phyloP scores from a whole-genome alignment of 2,797 vertebrate species.

The Phaenicophaeus curvirostris region DNA sequence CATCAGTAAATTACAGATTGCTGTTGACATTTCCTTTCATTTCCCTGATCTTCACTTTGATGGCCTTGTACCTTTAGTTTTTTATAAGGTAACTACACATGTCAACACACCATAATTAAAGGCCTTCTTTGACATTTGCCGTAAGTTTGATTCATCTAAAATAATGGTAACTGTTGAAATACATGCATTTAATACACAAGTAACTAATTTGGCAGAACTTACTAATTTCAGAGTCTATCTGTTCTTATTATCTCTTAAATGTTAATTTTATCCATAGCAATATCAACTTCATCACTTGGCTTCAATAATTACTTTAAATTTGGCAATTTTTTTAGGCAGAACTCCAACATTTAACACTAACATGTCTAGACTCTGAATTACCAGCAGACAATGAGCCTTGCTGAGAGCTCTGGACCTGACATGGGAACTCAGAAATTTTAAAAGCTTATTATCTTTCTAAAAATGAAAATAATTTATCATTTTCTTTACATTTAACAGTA shows the following conservation, averaged over 20 bases:
- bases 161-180: background rate
- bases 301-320: conserved; percentile 3
- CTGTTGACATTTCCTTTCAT: background rate
- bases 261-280: background rate
- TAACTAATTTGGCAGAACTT: background rate
- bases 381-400: background rate
- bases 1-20: background rate
- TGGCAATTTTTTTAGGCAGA: background rate
- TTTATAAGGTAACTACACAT: background rate
- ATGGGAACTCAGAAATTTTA: background rate
- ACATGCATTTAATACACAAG: background rate
- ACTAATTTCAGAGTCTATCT: background rate
- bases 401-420: background rate
- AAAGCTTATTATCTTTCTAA: conserved; percentile 9
- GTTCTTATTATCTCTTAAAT: background rate
- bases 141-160: background rate
- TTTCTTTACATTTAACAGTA: conserved; percentile 5
- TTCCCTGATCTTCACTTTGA: background rate
- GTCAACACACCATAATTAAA: background rate
- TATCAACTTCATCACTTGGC: background rate
- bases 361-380: background rate
- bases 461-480: background rate
- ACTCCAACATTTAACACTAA: background rate
- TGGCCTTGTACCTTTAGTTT: background rate
- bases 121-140: background rate